Evolutionary conservation across 2,797 vertebrate genomes (phyloP).

Genomic region (Buphagus erythrorhynchus): DNA sequence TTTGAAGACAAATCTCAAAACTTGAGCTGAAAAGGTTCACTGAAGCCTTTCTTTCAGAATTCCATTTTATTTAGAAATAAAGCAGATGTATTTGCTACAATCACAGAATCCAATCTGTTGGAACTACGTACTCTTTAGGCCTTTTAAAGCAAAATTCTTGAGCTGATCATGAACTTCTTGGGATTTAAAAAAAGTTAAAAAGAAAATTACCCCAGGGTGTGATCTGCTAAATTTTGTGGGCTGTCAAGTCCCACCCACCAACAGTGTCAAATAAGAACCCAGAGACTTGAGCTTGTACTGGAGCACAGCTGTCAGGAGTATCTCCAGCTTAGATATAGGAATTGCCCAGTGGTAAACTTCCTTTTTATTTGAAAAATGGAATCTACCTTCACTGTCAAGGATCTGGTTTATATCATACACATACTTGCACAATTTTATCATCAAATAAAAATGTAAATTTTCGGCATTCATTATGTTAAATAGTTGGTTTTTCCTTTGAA

Average conservation of each 20-base stretch:
- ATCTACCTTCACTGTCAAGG: background rate
- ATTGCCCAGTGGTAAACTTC: background rate
- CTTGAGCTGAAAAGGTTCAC: background rate
- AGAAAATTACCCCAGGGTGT: background rate
- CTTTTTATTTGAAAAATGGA: background rate
- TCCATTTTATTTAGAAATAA: background rate
- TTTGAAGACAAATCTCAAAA: background rate
- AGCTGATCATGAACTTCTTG: background rate
- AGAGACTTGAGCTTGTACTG: background rate
- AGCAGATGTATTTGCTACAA: background rate
- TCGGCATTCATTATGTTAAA: background rate
- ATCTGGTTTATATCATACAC: background rate
- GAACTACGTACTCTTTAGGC: background rate
- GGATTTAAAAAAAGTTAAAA: background rate
- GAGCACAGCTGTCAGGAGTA: background rate
- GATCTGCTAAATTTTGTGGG: background rate
- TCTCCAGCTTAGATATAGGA: background rate
- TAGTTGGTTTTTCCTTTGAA: background rate
- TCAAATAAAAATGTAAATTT: background rate
- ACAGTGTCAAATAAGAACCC: background rate
- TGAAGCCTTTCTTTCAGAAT: background rate
- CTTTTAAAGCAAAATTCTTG: background rate
- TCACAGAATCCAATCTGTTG: background rate
- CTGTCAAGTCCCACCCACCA: background rate
- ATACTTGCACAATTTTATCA: background rate